These are phyloP conservation scores for Dryomyza anilis DNA, from an alignment of 2,888 invertebrate species.

Conservation along the genomic window DNA sequence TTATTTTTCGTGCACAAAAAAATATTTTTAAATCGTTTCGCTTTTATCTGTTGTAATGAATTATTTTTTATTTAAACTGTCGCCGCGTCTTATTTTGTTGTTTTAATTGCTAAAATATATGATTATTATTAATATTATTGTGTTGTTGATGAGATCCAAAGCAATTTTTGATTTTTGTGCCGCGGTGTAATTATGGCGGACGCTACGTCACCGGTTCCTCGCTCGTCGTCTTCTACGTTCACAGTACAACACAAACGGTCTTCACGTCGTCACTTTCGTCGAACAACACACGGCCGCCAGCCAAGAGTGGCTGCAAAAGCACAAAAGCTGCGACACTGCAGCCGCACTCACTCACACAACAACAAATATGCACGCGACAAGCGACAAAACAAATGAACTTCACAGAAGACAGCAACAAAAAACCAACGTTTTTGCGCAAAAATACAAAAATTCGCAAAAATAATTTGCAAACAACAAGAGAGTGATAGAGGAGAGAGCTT, in stretches of 20 bases:
- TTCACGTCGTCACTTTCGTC: slow-evolving; percentile 57
- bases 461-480: slow-evolving; percentile 1
- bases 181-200: slow-evolving; percentile 62
- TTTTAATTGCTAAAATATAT: neutral
- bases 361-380: slow-evolving; percentile 3
- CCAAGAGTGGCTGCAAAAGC: slow-evolving; percentile 17
- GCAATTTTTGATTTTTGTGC: slow-evolving; percentile 47
- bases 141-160: slow-evolving; percentile 37
- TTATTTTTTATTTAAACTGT: neutral
- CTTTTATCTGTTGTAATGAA: neutral
- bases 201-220: slow-evolving; percentile 62
- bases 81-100: no score
- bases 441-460: slow-evolving; percentile 17
- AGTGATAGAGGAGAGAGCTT: neutral
- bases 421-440: slow-evolving; percentile 1
- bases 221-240: slow-evolving; percentile 35
- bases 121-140: neutral
- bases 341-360: neutral
- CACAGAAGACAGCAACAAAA: neutral
- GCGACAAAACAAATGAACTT: neutral
- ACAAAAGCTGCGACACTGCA: neutral
- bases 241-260: slow-evolving; percentile 49
- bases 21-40: neutral
- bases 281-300: slow-evolving; percentile 49
- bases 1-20: no score